A percentile compares a stretch with the other conserved stretches of the same genome.
phyloP scores from a whole-genome alignment of 2,113 vertebrate species.

The Maccullochella peelii region DNA sequence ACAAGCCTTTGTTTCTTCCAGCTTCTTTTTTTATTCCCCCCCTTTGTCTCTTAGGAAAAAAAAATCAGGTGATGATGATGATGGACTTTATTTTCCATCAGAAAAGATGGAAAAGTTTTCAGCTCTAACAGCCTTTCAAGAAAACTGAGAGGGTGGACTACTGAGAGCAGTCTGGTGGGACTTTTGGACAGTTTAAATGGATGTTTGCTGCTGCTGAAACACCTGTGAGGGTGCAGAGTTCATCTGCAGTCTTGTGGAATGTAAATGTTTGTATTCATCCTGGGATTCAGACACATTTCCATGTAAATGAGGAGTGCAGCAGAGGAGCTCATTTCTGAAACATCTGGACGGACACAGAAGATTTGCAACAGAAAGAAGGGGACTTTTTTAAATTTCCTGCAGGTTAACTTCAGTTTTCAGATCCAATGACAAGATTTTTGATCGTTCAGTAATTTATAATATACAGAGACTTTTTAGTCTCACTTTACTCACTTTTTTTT shows the following conservation, averaged over 20 bases:
- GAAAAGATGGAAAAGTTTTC: background rate
- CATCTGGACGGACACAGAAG: background rate
- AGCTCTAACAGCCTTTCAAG: background rate
- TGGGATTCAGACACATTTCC: constrained; percentile 14
- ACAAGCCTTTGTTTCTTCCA: background rate
- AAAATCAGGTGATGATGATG: background rate
- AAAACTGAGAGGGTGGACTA: constrained; percentile 4
- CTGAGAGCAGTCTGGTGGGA: background rate
- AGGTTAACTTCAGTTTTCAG: background rate
- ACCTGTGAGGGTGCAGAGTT: background rate
- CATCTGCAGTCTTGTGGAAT: constrained; percentile 5
- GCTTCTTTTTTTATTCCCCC: background rate
- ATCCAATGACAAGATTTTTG: background rate
- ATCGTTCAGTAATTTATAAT: background rate
- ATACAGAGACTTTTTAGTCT: background rate
- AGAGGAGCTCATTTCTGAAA: background rate
- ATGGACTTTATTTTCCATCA: background rate
- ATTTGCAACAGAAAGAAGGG: background rate
- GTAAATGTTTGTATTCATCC: background rate
- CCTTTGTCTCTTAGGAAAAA: background rate
- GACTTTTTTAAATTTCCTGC: background rate
- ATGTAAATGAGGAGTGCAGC: constrained; percentile 16
- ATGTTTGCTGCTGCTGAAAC: constrained; percentile 24
- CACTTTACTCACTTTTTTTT: too few relatives aligned
- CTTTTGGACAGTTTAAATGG: constrained; percentile 2